Base-by-base conservation (phyloP, 2,888 invertebrate species). In the Drosophila longiperda region DNA sequence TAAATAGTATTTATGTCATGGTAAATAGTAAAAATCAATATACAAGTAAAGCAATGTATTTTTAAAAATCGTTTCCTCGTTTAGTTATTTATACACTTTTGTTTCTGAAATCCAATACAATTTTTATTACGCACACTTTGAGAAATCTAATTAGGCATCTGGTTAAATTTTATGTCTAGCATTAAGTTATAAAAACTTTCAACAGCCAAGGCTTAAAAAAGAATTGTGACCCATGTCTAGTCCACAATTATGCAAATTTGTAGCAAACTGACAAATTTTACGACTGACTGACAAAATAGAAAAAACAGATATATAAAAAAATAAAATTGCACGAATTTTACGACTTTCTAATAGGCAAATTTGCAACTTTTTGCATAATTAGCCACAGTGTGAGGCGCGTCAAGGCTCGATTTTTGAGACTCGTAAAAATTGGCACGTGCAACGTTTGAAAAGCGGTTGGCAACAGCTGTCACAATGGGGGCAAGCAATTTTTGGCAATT, bases 311-410 rank as follows among this genome's bases (percentile, higher is more conserved):
- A 45, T 23, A 45, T 15, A 45, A 23, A 26, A 66, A 66, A 55
- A 59, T 26, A 62, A 58, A 73, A 74, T 69, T 38, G 89, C 83
- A 78, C 71, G 57, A 69, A 48, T 72, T 83, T 88, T 81, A 90
- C 73, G 82, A 82, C 83, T 76, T 76, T 87, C 76, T 90, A 90
- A 87, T 87, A 88, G 83, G 68, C 73, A 81, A 85, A 83, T 76
- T 88, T 73, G 87, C 80, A 64, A 89, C 36, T 84, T 84, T 83
- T 78, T 78, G 83, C 83, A 82, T 82, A 81, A 81, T 81, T 81
- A 81, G 82, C 76, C 58, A 73, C 73, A 80, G 80, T 60, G 15
- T 55, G 62, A 65, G 74, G 49, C 62, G 59, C 58, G 69, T 32
- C 38, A 11, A 6, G 23, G 62, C 36, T 26, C n/a, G 53, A 54